Evolutionary conservation across 1,140 invertebrate species (phyloP), one percentile per base, ranked within the genome.

Genomic region (Heterodera schachtii): DNA sequence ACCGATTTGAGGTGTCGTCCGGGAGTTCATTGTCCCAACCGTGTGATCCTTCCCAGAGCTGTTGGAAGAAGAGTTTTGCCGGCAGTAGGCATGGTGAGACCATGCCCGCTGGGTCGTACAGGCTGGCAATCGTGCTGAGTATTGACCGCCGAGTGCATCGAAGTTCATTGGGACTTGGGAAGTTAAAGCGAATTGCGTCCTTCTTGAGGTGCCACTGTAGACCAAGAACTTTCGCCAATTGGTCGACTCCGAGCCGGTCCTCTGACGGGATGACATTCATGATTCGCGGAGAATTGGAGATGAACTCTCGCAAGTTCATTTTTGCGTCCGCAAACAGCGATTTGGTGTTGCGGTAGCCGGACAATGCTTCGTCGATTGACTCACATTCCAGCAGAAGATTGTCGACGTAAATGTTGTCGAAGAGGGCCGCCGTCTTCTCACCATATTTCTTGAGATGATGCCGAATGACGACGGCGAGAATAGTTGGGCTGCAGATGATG

Each of bases 251-350:
- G 11, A 73, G 41, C 6, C 81, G 75, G 47, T 80, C 84, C 1
- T 8, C 46, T 0, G n/a, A 52, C 8, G 78, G n/a, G 4, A 86
- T 8, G 4, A 6, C 3, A 2, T 70, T 8, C 13, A 81, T 75
- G 43, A 84, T 43, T 13, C 2, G 31, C 9, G 2, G 1, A 6
- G 47, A 83, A 64, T 85, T 85, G 31, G 41, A 57, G 16, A 76
- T 16, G 60, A 76, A 85, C 52, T 86, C 69, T n/a, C 85, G 60
- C 2, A 85, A 16, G 64, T 85, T 85, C 84, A 85, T 85, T 3
- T 64, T n/a, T 4, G 84, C 84, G 4, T n/a, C 2, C 16, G 3
- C 1, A 46, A 80, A 85, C 44, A 86, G 43, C 44, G 41, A 9
- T 57, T 77, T 82, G 3, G 73, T 16, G 21, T 44, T 7, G 8